Evolutionary conservation across 1,140 invertebrate genomes (phyloP).

Genomic region (Platyscapa corneri): DNA sequence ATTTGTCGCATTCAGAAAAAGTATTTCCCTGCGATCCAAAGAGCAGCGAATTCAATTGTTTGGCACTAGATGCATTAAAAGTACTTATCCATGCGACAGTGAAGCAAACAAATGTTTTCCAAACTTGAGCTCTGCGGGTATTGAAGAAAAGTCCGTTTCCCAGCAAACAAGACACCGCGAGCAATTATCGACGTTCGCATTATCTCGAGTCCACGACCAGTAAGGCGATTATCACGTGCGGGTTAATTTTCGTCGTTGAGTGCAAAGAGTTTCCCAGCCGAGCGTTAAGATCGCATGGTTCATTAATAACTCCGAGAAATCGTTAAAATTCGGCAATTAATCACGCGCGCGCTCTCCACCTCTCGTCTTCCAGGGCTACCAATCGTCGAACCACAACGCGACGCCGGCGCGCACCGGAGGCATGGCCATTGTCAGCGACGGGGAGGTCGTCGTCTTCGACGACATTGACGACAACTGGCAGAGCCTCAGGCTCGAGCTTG

Average conservation of each 20-base stretch:
- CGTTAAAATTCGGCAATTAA: background rate
- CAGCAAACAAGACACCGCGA: background rate
- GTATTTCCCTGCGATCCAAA: too few species aligned
- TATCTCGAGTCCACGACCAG: background rate
- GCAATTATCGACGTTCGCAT: background rate
- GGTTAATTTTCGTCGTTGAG: background rate
- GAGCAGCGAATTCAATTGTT: too few species aligned
- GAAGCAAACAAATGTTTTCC: background rate
- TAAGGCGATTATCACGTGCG: background rate
- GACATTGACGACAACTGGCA: conserved; percentile 86
- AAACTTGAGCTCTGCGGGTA: background rate
- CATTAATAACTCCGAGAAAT: background rate
- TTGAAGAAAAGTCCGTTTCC: too few species aligned
- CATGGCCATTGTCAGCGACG: conserved; percentile 78
- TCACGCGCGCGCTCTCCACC: background rate
- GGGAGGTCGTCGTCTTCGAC: conserved; percentile 87
- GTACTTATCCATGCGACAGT: background rate
- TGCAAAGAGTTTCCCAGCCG: background rate
- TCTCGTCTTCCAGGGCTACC: conserved; percentile 27
- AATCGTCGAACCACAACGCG: conserved; percentile 44
- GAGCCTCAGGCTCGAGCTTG: conserved; percentile 71
- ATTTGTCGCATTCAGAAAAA: too few species aligned
- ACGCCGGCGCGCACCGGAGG: conserved; percentile 48
- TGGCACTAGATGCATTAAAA: too few species aligned
- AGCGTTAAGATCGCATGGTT: background rate